Conservation (phyloP, 37 sponge, comb jelly and placozoan genomes). For the Halisarca cf. caerulea region DNA sequence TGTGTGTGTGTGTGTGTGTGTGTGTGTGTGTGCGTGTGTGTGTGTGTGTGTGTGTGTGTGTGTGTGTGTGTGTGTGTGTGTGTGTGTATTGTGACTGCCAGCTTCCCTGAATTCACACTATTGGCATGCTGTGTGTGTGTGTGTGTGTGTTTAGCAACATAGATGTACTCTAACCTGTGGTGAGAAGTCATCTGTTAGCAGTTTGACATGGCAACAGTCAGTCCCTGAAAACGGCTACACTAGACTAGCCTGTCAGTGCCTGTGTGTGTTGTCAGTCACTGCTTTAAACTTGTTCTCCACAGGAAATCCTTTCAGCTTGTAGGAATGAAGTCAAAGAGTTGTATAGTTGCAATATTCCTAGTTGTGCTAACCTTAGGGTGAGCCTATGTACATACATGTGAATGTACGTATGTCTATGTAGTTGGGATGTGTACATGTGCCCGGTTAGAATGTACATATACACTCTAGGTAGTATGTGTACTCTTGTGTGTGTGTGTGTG, state of each 20-base stretch:
- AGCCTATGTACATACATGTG: conserved; percentile 2
- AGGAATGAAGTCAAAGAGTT: conserved; percentile 66
- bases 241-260: background rate
- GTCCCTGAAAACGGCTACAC: too few relatives aligned
- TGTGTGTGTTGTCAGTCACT: background rate
- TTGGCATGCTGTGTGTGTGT: too few relatives aligned
- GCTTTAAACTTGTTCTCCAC: background rate
- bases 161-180: too few relatives aligned
- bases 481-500: background rate
- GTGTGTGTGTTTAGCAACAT: too few relatives aligned
- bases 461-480: background rate
- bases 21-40: too few relatives aligned
- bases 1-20: too few relatives aligned
- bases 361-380: conserved; percentile 59
- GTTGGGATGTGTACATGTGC: background rate
- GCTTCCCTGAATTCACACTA: too few relatives aligned
- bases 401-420: background rate
- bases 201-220: background rate
- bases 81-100: too few relatives aligned
- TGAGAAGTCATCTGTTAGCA: too few relatives aligned
- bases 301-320: conserved; percentile 66
- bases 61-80: too few relatives aligned
- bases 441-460: background rate
- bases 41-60: too few relatives aligned
- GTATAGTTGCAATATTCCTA: conserved; percentile 61